Evolutionary conservation across 2,113 vertebrate species (phyloP), one percentile per base, ranked within the genome.

Genomic region (Tenebrosternarchus preto): DNA sequence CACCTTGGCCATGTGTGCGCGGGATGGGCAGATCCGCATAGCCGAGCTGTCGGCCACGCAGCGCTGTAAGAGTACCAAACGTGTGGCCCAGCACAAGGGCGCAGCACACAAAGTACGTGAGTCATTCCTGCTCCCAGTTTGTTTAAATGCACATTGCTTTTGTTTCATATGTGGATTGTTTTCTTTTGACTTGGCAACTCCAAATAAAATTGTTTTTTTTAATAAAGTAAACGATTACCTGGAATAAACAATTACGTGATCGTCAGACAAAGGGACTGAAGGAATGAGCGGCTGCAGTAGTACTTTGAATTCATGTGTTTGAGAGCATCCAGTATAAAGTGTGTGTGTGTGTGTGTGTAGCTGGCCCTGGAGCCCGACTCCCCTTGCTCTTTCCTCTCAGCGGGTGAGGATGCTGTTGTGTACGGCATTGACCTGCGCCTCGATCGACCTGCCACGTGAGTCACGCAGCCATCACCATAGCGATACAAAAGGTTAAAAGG

Each of bases 301-400:
- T 36, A 6, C 6, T 36, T 36, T 36, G 33, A 36, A 50, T 50
- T 50, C 43, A 50, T 50, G 12, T 12, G 43, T 15, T 50, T 50
- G 43, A 50, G 43, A 50, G 15, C 15, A 12, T 50, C 22, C 22
- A 6, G 22, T 29, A 11, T n/a, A 9, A 1, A 78, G 60, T 73
- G 12, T 79, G 73, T 84, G 2, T 53, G 3, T 80, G 61, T 67
- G 55, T 75, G 6, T 46, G 43, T 74, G 17, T 88, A 98, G 97
- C 90, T 99, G 89, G 97, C 97, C n/a, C 93, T 99, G 67, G 96
- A 99, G 83, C 96, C 96, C 31, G 96, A 98, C 85, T 98, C 97
- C 0, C 96, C 96, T n/a, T 98, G 95, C 91, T 96, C 94, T 57
- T 98, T 99, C 86, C 93, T 99, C 31, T 98, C 97, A 0, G 96